These are phyloP conservation scores for Aotus griseimembra DNA, from an alignment of 2,797 vertebrate species.

Conservation along the genomic window DNA sequence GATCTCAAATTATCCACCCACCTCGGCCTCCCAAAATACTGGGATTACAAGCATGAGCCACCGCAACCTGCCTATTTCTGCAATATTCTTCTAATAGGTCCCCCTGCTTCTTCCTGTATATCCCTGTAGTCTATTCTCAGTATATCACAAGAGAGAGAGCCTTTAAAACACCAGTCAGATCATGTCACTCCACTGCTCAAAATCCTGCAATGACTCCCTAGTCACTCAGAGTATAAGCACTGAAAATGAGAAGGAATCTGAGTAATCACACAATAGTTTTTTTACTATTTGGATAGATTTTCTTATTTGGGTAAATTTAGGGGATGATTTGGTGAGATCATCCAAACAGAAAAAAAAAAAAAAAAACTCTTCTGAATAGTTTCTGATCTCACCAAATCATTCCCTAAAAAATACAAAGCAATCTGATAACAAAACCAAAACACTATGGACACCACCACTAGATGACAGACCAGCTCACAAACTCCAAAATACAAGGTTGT, in stretches of 20 bases:
- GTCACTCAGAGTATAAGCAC: not conserved
- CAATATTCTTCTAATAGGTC: not conserved
- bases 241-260: not conserved
- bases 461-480: not conserved
- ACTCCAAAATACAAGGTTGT: not conserved
- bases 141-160: not conserved
- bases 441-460: not conserved
- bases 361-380: no score
- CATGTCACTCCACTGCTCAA: not conserved
- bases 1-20: no score
- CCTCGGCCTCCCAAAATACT: no score
- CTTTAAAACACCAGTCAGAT: not conserved
- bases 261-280: not conserved
- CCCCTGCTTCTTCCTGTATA: not conserved
- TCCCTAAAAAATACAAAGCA: not conserved
- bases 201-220: not conserved
- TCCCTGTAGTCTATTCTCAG: not conserved
- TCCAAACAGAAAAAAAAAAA: no score
- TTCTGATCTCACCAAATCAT: not conserved
- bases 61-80: not conserved
- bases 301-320: no score
- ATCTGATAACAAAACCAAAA: not conserved
- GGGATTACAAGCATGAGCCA: no score
- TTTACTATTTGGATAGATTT: not conserved
- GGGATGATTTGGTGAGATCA: no score